A percentile compares a stretch with the other conserved stretches of the same genome.
phyloP scores from a whole-genome alignment of 1,140 invertebrate species.

The Chelonus insularis region DNA sequence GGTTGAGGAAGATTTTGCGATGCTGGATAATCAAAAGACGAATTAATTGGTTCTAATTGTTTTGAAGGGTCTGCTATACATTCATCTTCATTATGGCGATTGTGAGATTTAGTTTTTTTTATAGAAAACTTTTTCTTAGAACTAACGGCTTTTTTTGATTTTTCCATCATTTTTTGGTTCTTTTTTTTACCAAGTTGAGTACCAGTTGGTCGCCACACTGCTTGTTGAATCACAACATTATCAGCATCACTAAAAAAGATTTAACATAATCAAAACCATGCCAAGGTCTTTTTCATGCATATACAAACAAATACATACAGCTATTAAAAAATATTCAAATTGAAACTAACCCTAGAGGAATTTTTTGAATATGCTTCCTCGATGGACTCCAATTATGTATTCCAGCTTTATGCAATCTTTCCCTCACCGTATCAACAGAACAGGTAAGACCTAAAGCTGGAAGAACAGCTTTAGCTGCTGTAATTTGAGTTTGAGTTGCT shows the following conservation, averaged over 20 bases:
- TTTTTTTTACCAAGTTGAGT: conserved; percentile 55
- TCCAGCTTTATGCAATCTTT: conserved; percentile 56
- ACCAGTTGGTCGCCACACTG: conserved; percentile 57
- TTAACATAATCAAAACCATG: too few relatives aligned
- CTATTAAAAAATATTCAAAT: background rate
- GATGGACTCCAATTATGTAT: conserved; percentile 60
- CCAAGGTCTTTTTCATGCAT: too few relatives aligned
- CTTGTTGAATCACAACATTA: conserved; percentile 49
- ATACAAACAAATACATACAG: conserved; percentile 15
- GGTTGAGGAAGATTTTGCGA: conserved; percentile 28
- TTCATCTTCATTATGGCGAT: conserved; percentile 23
- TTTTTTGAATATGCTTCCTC: conserved; percentile 56
- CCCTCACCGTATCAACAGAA: conserved; percentile 56
- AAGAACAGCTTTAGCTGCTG: conserved; percentile 56
- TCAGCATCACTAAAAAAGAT: conserved; percentile 41
- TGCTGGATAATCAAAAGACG: conserved; percentile 33
- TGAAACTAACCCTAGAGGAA: conserved; percentile 47
- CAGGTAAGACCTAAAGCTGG: conserved; percentile 55
- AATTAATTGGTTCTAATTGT: conserved; percentile 11
- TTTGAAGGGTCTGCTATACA: conserved; percentile 17
- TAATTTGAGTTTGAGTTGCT: conserved; percentile 54
- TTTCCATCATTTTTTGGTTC: conserved; percentile 35
- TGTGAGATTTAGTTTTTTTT: conserved; percentile 37
- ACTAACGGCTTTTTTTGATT: conserved; percentile 24
- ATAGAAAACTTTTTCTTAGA: conserved; percentile 37